Evolutionary conservation across 1,140 invertebrate genomes (phyloP).

Genomic region (Melipona quadrifasciata): DNA sequence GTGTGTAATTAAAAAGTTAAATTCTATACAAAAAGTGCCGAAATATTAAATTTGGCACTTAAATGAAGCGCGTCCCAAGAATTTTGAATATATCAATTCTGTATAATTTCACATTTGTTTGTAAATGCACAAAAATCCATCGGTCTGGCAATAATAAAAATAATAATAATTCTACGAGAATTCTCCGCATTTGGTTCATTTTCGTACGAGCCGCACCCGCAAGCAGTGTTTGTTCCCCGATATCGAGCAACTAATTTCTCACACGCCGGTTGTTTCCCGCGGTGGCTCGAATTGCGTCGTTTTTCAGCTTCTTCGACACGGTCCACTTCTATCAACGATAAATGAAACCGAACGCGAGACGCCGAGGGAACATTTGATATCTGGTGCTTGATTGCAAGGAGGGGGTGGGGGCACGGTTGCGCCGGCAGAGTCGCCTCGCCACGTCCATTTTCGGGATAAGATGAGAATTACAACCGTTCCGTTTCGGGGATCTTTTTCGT

Average conservation of each 20-base stretch:
- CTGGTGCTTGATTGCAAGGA: conserved; percentile 67
- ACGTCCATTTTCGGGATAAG: conserved; percentile 74
- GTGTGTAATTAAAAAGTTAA: too few relatives aligned
- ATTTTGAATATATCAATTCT: too few relatives aligned
- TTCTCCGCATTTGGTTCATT: too few relatives aligned
- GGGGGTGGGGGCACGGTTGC: conserved; percentile 44
- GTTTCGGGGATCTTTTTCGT: conserved; percentile 60
- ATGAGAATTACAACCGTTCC: conserved; percentile 73
- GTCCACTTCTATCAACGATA: conserved; percentile 47
- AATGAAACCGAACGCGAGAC: conserved; percentile 52
- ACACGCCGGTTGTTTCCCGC: background rate
- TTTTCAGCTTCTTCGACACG: conserved; percentile 43
- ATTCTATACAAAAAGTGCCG: too few relatives aligned
- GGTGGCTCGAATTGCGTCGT: conserved; percentile 33
- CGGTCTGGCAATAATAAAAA: too few relatives aligned
- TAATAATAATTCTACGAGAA: too few relatives aligned
- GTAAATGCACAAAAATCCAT: too few relatives aligned
- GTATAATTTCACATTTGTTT: too few relatives aligned
- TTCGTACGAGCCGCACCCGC: background rate
- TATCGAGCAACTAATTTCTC: conserved; percentile 34
- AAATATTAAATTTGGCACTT: too few relatives aligned
- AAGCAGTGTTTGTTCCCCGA: conserved; percentile 31
- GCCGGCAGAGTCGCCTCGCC: conserved; percentile 33
- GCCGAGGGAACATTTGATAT: conserved; percentile 62
- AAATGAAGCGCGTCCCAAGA: too few relatives aligned